Evolutionary conservation across 2,797 vertebrate genomes (phyloP).

Genomic region (Tenualosa ilisha): DNA sequence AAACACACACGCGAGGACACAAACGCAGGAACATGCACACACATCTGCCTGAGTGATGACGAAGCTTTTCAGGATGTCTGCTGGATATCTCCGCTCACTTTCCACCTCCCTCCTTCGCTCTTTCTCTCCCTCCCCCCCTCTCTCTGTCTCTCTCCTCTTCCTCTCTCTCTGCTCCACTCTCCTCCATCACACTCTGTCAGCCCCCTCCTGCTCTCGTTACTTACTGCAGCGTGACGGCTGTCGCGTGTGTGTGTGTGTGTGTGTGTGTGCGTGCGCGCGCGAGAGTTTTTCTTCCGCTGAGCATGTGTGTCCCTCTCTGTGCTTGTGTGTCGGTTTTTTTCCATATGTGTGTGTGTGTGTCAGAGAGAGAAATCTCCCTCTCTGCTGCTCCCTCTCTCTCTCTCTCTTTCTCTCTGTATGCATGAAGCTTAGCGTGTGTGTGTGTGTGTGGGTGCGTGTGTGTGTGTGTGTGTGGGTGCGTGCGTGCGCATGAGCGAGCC

Average conservation of each 20-base stretch:
- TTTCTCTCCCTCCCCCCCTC: neutral
- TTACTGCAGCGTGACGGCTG: neutral
- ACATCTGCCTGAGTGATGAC: neutral
- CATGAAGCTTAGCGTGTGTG: neutral
- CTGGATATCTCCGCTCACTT: neutral
- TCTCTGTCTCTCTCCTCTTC: neutral
- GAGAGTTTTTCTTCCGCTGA: neutral
- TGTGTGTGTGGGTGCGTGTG: neutral
- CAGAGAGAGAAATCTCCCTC: too few species aligned
- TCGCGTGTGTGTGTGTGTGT: neutral
- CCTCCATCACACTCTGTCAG: neutral
- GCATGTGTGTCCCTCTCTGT: neutral
- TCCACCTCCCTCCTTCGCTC: neutral
- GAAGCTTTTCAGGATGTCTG: slow-evolving; percentile 12
- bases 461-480: neutral
- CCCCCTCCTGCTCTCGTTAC: neutral
- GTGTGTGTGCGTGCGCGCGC: neutral
- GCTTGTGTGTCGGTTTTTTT: neutral
- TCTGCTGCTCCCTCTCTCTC: too few species aligned
- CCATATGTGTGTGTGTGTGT: neutral
- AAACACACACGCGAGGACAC: neutral
- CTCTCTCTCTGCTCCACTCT: neutral
- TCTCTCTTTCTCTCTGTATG: too few species aligned
- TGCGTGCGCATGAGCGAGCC: neutral
- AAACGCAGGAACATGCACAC: neutral